Evolutionary conservation across 2,113 vertebrate species (phyloP).

Genomic region (Onychostoma macrolepis): DNA sequence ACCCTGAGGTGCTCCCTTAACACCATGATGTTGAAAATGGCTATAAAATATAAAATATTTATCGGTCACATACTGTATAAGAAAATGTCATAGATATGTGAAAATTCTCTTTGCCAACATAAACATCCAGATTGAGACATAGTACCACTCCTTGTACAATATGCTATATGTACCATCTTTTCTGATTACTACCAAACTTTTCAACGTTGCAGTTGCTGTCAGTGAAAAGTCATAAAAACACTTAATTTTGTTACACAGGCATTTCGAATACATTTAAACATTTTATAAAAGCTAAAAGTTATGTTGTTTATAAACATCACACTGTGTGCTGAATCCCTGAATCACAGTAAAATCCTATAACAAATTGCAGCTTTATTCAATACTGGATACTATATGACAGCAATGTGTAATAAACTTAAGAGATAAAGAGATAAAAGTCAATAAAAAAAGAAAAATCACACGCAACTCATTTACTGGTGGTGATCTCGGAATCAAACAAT

Average conservation of each 20-base stretch:
- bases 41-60: not conserved
- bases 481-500: not conserved
- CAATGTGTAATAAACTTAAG: not conserved
- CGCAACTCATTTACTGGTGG: not conserved
- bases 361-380: not conserved
- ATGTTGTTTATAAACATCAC: constrained; percentile 9
- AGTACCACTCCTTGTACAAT: not conserved
- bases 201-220: not conserved
- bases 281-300: constrained; percentile 11
- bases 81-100: not conserved
- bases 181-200: not conserved
- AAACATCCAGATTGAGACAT: not conserved
- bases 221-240: constrained; percentile 5
- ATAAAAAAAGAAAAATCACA: not conserved
- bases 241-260: not conserved
- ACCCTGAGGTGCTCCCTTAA: constrained; percentile 13
- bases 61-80: not conserved
- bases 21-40: not conserved
- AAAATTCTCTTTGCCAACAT: not conserved
- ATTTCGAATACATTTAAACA: not conserved
- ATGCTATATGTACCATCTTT: not conserved
- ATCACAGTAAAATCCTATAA: not conserved
- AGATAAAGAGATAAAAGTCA: not conserved
- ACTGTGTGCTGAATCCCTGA: not conserved
- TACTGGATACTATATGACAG: constrained; percentile 6